These are phyloP conservation scores for Alectoris magna DNA, from an alignment of 2,797 vertebrate species.

Conservation along the genomic window DNA sequence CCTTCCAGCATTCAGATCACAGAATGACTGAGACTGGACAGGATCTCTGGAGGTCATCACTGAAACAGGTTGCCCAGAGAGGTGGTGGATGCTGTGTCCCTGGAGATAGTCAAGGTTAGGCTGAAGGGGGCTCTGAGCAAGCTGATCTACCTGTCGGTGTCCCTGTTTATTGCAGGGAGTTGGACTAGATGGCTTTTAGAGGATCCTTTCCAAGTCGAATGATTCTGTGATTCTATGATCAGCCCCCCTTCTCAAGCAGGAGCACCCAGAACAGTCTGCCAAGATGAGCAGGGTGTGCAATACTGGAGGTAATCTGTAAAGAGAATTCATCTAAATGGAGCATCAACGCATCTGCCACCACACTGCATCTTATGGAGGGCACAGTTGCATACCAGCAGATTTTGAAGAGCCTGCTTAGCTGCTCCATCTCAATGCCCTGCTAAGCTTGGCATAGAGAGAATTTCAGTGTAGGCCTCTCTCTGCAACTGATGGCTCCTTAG, in stretches of 20 bases:
- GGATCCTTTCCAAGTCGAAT: too few relatives aligned
- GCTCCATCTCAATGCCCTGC: accelerated
- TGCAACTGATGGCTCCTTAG: neutral
- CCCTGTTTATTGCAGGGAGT: too few relatives aligned
- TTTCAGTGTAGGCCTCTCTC: neutral
- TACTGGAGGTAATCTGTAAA: neutral
- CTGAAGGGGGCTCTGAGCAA: too few relatives aligned
- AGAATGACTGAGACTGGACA: neutral
- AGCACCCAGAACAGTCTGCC: neutral
- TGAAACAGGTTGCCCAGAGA: too few relatives aligned
- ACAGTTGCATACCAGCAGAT: neutral
- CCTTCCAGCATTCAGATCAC: neutral
- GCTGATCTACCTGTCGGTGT: too few relatives aligned
- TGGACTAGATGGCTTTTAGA: too few relatives aligned
- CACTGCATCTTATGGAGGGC: accelerated
- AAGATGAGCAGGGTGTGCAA: neutral
- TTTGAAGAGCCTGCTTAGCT: neutral
- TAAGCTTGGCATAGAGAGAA: neutral
- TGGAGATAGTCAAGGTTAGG: too few relatives aligned
- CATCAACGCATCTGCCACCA: neutral
- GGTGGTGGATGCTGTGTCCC: too few relatives aligned
- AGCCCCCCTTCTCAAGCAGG: neutral
- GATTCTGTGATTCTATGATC: too few relatives aligned
- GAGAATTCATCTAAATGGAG: neutral
- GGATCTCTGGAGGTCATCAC: neutral